Conservation (phyloP, 1,140 invertebrate species). For the Lerema accius region DNA sequence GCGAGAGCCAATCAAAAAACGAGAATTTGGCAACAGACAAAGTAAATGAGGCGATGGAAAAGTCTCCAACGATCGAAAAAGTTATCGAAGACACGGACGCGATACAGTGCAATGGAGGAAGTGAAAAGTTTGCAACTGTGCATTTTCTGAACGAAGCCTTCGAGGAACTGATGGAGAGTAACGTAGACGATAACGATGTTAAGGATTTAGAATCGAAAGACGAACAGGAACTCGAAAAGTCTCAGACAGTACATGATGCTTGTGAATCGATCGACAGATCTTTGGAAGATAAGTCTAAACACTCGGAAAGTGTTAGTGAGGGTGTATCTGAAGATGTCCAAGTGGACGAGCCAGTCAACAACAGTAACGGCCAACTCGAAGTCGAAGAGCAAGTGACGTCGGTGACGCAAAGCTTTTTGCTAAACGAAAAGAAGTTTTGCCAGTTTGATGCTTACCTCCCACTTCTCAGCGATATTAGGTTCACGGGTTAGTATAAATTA, state of each 20-base stretch:
- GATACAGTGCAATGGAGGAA: constrained; percentile 55
- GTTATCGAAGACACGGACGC: constrained; percentile 6
- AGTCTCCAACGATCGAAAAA: background rate
- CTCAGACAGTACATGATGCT: constrained; percentile 12
- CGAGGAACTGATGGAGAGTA: constrained; percentile 72
- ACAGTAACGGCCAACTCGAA: constrained; percentile 44
- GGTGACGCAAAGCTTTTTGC: constrained; percentile 71
- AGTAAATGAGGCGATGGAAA: background rate
- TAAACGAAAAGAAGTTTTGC: constrained; percentile 75
- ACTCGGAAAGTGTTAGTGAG: constrained; percentile 34
- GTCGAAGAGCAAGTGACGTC: constrained; percentile 50
- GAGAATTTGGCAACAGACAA: background rate
- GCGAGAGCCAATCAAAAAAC: constrained; percentile 5
- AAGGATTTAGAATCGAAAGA: constrained; percentile 26
- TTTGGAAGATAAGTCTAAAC: constrained; percentile 35
- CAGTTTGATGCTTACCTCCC: constrained; percentile 64
- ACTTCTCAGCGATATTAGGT: constrained; percentile 75
- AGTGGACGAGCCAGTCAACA: constrained; percentile 27
- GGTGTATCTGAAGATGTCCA: constrained; percentile 7
- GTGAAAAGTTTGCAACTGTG: constrained; percentile 69
- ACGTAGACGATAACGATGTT: constrained; percentile 65
- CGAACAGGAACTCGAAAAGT: constrained; percentile 41
- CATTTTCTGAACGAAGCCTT: constrained; percentile 72
- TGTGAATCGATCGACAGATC: constrained; percentile 16
- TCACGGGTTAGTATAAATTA: constrained; percentile 66